These are phyloP conservation scores for Scolopax bukidnonensis DNA, from an alignment of 2,797 vertebrate genomes.

Conservation along the genomic window DNA sequence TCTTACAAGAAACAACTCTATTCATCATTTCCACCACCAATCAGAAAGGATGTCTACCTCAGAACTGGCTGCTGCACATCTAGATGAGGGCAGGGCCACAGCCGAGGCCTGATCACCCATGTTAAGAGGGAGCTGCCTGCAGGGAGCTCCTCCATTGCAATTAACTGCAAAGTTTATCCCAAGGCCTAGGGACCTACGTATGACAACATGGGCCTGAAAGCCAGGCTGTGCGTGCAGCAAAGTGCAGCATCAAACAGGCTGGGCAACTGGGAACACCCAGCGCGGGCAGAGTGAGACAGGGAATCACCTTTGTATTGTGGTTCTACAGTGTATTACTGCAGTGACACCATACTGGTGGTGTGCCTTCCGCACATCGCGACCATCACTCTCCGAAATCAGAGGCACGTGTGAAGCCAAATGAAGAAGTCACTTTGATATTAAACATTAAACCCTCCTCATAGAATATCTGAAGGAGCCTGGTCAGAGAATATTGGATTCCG, in stretches of 20 bases:
- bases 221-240: background rate
- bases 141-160: background rate
- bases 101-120: background rate
- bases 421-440: background rate
- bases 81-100: rapidly evolving
- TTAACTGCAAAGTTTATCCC: background rate
- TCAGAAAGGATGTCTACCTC: background rate
- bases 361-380: background rate
- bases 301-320: background rate
- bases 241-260: background rate
- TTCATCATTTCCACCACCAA: background rate
- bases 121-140: background rate
- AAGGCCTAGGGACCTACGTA: background rate
- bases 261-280: background rate
- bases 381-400: background rate
- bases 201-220: background rate
- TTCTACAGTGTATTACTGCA: too few species aligned
- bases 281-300: rapidly evolving
- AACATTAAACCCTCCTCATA: background rate
- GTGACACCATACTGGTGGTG: background rate
- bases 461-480: background rate
- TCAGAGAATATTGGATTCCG: background rate
- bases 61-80: background rate
- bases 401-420: background rate
- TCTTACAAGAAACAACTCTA: background rate